Percentiles rank a stretch among this genome's conserved stretches.
Evolutionary conservation across 2,888 invertebrate species (phyloP).

Genomic region (Dascillus cervinus): DNA sequence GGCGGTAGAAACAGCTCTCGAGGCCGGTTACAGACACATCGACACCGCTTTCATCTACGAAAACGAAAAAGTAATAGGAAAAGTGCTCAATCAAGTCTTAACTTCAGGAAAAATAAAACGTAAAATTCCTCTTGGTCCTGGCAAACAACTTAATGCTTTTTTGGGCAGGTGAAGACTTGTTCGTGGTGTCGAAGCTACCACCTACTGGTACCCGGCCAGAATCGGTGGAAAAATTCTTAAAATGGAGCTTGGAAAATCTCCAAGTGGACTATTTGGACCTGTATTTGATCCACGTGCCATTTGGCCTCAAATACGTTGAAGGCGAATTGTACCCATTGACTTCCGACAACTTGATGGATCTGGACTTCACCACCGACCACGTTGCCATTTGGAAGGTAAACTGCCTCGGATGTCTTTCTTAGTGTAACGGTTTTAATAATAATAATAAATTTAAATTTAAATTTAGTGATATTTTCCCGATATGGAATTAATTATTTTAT

Average conservation of each 20-base stretch:
- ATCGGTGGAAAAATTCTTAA: constrained; percentile 57
- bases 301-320: constrained; percentile 56
- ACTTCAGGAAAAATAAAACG: constrained; percentile 48
- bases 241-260: constrained; percentile 59
- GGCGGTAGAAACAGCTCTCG: constrained; percentile 62
- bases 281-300: constrained; percentile 73
- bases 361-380: constrained; percentile 61
- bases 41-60: constrained; percentile 73
- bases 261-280: constrained; percentile 75
- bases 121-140: no score
- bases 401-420: neutral
- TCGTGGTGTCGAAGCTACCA: constrained; percentile 77
- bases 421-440: constrained; percentile 2
- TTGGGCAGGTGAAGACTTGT: constrained; percentile 61
- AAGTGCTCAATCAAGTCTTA: constrained; percentile 64
- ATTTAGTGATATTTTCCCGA: no score
- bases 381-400: constrained; percentile 66
- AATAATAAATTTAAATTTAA: no score
- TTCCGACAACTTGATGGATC: constrained; percentile 54
- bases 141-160: neutral
- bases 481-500: no score
- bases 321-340: constrained; percentile 59
- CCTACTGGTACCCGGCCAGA: constrained; percentile 54
- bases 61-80: constrained; percentile 70
- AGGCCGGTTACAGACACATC: constrained; percentile 74